Conservation (phyloP, 2,113 vertebrate species). For the Australoheros scitulus region DNA sequence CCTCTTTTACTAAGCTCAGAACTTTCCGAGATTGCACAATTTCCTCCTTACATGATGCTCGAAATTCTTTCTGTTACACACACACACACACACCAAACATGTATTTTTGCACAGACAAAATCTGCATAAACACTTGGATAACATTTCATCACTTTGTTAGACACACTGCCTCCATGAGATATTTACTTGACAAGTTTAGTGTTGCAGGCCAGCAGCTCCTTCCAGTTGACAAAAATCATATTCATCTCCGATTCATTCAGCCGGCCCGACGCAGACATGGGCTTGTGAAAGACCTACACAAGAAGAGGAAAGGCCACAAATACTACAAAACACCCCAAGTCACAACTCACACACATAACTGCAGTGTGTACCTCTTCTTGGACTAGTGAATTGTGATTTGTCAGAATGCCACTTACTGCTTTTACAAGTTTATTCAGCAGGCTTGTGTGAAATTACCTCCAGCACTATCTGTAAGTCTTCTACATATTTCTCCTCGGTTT, state of each 20-base stretch:
- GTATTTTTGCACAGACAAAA: neutral
- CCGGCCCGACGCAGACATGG: conserved; percentile 88
- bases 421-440: neutral
- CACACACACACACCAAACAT: neutral
- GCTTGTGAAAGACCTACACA: conserved; percentile 90
- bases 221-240: conserved; percentile 97
- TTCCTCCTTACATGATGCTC: too few species aligned
- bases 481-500: conserved; percentile 92
- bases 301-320: neutral
- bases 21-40: too few species aligned
- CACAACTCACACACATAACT: neutral
- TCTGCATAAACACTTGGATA: neutral
- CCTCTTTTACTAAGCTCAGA: too few species aligned
- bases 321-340: neutral
- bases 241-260: conserved; percentile 88
- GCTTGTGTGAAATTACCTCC: conserved; percentile 81
- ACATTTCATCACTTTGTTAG: neutral
- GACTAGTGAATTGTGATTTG: neutral
- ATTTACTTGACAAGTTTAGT: conserved; percentile 90
- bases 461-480: conserved; percentile 91
- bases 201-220: conserved; percentile 92
- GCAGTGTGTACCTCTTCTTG: neutral
- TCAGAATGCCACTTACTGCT: neutral
- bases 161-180: neutral
- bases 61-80: too few species aligned